Conservation (phyloP, 2,113 vertebrate genomes). For the Aplodontia rufa region DNA sequence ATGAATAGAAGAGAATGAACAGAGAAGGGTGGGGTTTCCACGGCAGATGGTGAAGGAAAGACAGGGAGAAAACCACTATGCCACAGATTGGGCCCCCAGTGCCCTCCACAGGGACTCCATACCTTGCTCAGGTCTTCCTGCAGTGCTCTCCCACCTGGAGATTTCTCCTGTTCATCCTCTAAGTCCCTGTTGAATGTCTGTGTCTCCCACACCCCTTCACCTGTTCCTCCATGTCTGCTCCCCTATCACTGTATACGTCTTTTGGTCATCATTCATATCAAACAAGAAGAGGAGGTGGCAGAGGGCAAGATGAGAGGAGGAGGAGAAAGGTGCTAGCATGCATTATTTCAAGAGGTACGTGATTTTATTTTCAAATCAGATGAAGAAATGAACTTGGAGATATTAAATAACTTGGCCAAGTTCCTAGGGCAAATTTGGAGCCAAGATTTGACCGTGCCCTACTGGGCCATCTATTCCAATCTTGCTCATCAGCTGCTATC, state of each 20-base stretch:
- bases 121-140: neutral
- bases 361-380: neutral
- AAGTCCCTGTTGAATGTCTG: neutral
- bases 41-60: neutral
- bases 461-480: neutral
- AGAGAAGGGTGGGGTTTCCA: neutral
- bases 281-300: neutral
- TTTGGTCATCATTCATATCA: neutral
- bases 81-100: neutral
- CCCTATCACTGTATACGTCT: neutral
- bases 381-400: neutral
- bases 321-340: neutral
- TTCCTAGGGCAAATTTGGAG: neutral
- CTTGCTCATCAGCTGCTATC: neutral
- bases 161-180: neutral
- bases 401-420: neutral
- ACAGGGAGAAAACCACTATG: neutral
- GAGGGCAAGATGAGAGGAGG: neutral
- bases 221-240: neutral
- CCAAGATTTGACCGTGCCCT: neutral
- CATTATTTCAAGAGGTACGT: neutral
- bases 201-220: neutral
- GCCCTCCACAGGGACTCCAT: neutral
- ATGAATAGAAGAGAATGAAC: neutral
- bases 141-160: neutral